Conservation (phyloP, 2,797 vertebrate species). For the Gobionotothen gibberifrons region DNA sequence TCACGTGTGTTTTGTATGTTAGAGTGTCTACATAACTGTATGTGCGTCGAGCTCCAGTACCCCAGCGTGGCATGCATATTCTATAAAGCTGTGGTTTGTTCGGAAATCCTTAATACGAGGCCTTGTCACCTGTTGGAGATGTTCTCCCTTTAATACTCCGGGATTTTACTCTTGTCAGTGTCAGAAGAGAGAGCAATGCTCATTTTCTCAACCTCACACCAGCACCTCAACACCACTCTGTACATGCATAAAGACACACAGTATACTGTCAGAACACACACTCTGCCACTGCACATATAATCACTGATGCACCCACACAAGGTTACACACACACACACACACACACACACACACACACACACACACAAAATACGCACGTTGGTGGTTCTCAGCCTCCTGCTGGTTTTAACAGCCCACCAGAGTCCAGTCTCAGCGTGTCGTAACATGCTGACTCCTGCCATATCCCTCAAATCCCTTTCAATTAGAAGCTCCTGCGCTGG, state of each 20-base stretch:
- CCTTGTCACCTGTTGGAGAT: constrained; percentile 76
- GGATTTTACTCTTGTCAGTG: constrained; percentile 66
- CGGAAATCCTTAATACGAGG: constrained; percentile 56
- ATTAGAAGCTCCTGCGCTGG: constrained; percentile 79
- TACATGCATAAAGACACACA: constrained; percentile 49
- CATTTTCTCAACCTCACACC: constrained; percentile 56
- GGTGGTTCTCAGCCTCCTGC: constrained; percentile 74
- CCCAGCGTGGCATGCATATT: constrained; percentile 69
- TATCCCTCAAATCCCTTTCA: constrained; percentile 85
- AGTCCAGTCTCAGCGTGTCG: constrained; percentile 73
- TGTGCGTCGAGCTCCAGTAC: constrained; percentile 41
- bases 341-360: constrained; percentile 29
- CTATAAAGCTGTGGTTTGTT: constrained; percentile 72
- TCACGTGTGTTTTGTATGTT: constrained; percentile 40
- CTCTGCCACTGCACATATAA: constrained; percentile 30
- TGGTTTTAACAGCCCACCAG: constrained; percentile 80
- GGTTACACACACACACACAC: constrained; percentile 22
- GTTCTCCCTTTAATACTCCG: constrained; percentile 49
- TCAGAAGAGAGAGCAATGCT: constrained; percentile 53
- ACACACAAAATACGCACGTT: constrained; percentile 55
- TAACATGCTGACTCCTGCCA: constrained; percentile 78
- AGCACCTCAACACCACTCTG: constrained; percentile 30
- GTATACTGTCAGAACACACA: constrained; percentile 31
- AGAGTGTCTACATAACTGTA: constrained; percentile 40
- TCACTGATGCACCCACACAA: constrained; percentile 39